These are phyloP conservation scores for Hylomyscus alleni DNA, from an alignment of 2,797 vertebrate genomes.

Conservation along the genomic window DNA sequence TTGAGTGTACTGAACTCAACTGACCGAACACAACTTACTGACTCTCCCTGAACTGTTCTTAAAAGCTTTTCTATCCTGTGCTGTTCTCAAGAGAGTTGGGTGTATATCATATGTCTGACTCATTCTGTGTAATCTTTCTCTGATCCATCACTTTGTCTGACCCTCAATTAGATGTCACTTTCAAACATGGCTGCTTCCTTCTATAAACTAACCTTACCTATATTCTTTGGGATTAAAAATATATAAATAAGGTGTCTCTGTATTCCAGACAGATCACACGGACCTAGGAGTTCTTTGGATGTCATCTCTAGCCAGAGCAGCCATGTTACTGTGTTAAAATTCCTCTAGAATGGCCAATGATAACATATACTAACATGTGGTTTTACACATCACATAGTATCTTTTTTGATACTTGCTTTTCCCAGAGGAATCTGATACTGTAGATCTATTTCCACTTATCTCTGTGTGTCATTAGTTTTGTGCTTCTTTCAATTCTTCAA, in stretches of 20 bases:
- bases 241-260: neutral
- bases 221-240: neutral
- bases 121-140: neutral
- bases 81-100: neutral
- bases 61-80: neutral
- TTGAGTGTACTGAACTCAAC: neutral
- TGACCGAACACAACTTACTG: neutral
- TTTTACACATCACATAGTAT: neutral
- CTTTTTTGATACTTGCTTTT: slow-evolving; percentile 2
- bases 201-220: neutral
- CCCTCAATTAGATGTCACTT: neutral
- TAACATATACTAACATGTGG: neutral
- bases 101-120: neutral
- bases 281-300: neutral
- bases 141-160: neutral
- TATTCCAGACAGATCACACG: neutral
- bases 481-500: neutral
- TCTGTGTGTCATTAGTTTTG: neutral
- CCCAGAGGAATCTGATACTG: neutral
- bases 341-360: neutral
- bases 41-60: neutral
- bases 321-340: neutral
- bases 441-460: neutral
- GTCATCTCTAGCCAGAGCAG: neutral
- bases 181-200: neutral